These are phyloP conservation scores for Melanotaenia maccullochi DNA, from an alignment of 2,797 vertebrate genomes.

Conservation along the genomic window DNA sequence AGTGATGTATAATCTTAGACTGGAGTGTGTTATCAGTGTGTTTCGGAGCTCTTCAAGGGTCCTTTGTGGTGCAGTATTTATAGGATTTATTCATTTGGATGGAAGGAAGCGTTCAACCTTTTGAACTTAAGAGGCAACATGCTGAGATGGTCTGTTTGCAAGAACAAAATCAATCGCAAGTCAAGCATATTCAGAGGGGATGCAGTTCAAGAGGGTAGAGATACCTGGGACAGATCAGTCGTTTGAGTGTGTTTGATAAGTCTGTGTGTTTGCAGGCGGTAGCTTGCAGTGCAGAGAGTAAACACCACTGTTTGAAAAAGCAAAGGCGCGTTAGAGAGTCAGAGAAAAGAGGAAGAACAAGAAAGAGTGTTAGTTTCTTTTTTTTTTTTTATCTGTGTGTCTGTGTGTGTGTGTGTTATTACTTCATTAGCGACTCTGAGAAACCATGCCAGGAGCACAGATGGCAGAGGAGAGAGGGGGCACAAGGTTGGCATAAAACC, in stretches of 20 bases:
- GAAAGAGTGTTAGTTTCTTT: background rate
- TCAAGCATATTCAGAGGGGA: slow-evolving; percentile 36
- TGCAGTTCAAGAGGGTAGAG: slow-evolving; percentile 19
- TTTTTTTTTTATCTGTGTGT: slow-evolving; percentile 7
- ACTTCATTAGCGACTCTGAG: slow-evolving; percentile 62
- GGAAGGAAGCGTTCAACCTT: slow-evolving; percentile 40
- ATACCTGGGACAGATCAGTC: slow-evolving; percentile 16
- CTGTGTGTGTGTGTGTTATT: slow-evolving; percentile 18
- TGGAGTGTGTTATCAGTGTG: slow-evolving; percentile 5
- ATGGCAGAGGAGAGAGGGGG: slow-evolving; percentile 67
- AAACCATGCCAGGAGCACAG: slow-evolving; percentile 75
- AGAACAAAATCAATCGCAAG: slow-evolving; percentile 47
- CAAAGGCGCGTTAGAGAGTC: slow-evolving; percentile 20
- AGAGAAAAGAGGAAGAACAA: slow-evolving; percentile 9
- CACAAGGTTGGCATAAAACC: slow-evolving; percentile 52
- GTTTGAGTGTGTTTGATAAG: background rate
- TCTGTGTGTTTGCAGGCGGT: background rate
- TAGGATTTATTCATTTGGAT: slow-evolving; percentile 60
- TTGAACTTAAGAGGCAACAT: slow-evolving; percentile 54
- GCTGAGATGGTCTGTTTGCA: slow-evolving; percentile 39
- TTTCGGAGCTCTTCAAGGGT: slow-evolving; percentile 34
- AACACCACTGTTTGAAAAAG: slow-evolving; percentile 18
- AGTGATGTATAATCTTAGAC: background rate
- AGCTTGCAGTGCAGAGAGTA: slow-evolving; percentile 11
- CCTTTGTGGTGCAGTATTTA: slow-evolving; percentile 46